These are phyloP conservation scores for Agrypnia vestita DNA, from an alignment of 1,140 invertebrate genomes.

Conservation along the genomic window DNA sequence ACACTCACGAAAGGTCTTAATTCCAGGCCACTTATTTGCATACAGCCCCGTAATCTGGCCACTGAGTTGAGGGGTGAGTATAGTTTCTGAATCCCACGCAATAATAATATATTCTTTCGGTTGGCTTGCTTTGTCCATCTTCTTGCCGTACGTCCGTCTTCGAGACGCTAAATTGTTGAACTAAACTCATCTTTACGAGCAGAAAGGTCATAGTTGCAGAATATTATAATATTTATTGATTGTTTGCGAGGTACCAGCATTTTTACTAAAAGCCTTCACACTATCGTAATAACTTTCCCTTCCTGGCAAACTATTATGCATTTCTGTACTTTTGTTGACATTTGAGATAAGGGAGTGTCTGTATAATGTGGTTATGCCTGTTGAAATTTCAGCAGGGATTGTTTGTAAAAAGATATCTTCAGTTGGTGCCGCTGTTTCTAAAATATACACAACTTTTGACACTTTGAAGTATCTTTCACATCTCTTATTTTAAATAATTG, in stretches of 20 bases:
- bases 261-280: no score
- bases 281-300: neutral
- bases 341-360: conserved; percentile 14
- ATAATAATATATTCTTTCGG: conserved; percentile 8
- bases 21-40: neutral
- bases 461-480: neutral
- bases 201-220: neutral
- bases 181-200: neutral
- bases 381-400: neutral
- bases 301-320: neutral
- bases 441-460: neutral
- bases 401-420: neutral
- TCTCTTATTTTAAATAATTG: neutral
- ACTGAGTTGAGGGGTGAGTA: neutral
- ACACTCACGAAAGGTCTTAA: neutral
- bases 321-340: conserved; percentile 18
- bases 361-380: neutral
- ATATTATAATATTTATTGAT: no score
- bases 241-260: no score
- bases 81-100: neutral
- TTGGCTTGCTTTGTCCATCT: neutral
- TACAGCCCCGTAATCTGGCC: neutral
- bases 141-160: conserved; percentile 4
- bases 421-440: neutral
- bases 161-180: neutral